A percentile compares a stretch with the other conserved stretches of the same genome.
phyloP scores from a whole-genome alignment of 2,113 vertebrate genomes.

The Hiodon tergisus region DNA sequence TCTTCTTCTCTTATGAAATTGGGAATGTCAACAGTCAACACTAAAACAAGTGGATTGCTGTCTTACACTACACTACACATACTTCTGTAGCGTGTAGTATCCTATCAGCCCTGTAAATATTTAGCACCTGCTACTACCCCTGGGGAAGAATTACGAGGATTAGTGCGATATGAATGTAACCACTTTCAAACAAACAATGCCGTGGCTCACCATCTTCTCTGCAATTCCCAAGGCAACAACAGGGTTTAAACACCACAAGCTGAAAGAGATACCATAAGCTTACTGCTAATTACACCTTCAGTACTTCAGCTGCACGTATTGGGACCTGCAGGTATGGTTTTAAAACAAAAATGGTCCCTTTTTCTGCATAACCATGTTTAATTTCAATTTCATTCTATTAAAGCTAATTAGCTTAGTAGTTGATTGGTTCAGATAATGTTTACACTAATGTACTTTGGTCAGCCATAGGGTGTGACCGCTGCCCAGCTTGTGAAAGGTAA shows the following conservation, averaged over 20 bases:
- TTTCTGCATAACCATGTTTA: background rate
- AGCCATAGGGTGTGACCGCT: no score
- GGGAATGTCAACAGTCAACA: no score
- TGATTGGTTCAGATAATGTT: background rate
- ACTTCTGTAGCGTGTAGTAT: no score
- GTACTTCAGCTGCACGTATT: background rate
- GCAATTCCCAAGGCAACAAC: conserved; percentile 17
- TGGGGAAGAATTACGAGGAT: conserved; percentile 32
- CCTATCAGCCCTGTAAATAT: conserved; percentile 26
- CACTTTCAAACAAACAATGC: conserved; percentile 1
- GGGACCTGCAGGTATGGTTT: background rate
- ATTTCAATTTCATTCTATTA: conserved; percentile 16
- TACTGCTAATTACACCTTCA: background rate
- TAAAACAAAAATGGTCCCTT: background rate
- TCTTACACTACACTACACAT: no score
- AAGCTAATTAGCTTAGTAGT: conserved; percentile 2
- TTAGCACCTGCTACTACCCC: conserved; percentile 25
- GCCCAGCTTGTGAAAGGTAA: no score
- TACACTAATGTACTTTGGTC: conserved; percentile 2
- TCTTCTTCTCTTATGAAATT: no score
- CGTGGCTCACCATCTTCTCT: conserved; percentile 3
- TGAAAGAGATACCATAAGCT: conserved; percentile 3
- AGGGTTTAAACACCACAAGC: conserved; percentile 4
- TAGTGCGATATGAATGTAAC: conserved; percentile 29
- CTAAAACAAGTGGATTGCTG: no score